Evolutionary conservation across 2,888 invertebrate genomes (phyloP).

Genomic region (Torymus tubicola): DNA sequence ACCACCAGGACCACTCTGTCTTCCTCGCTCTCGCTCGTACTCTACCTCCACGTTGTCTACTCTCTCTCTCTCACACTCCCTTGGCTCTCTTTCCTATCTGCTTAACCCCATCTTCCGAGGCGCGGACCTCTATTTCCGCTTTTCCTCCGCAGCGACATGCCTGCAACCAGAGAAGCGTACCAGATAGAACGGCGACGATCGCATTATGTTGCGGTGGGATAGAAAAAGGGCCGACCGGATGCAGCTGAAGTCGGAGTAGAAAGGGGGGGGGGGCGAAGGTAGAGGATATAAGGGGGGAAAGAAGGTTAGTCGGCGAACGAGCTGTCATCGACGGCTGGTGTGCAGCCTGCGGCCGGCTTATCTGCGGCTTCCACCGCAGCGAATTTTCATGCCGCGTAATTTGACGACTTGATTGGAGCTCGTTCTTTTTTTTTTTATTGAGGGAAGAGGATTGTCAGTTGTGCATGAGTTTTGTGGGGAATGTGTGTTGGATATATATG

Average conservation of each 20-base stretch:
- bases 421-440: not conserved
- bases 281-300: not conserved
- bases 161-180: slow-evolving; percentile 63
- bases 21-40: slow-evolving; percentile 1
- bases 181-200: slow-evolving; percentile 19
- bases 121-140: slow-evolving; percentile 65
- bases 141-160: slow-evolving; percentile 64
- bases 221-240: slow-evolving; percentile 2
- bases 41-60: slow-evolving; percentile 8
- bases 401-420: not conserved
- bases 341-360: not conserved
- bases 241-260: too few relatives aligned
- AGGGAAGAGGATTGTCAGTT: not conserved
- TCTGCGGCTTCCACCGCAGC: not conserved
- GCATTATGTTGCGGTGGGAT: not conserved
- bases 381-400: not conserved
- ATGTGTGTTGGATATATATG: too few relatives aligned
- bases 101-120: slow-evolving; percentile 69
- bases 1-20: slow-evolving; percentile 10
- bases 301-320: slow-evolving; percentile 17
- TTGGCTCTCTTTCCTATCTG: slow-evolving; percentile 63
- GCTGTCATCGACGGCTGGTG: not conserved
- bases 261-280: too few relatives aligned
- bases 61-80: slow-evolving; percentile 22
- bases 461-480: not conserved